Evolutionary conservation across 2,888 invertebrate species (phyloP), one percentile per base, ranked within the genome.

Genomic region (Ophion ellenae): DNA sequence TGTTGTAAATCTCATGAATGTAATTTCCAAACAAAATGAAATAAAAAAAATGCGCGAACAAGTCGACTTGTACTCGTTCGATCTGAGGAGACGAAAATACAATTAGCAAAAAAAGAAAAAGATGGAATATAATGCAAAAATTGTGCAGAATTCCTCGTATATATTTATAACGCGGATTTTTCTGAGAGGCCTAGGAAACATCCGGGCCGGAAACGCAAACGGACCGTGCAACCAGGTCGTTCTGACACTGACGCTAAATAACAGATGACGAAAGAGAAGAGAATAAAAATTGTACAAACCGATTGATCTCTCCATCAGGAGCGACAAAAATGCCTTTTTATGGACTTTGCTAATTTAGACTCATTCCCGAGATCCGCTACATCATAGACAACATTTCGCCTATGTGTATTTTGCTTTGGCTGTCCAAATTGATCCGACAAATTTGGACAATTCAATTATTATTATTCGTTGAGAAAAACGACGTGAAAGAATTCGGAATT

Each of bases 141-240:
- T 71, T 0, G 47, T 9, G 32, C n/a, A n/a, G 28, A 57, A 71
- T 57, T 57, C n/a, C 11, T 20, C 14, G 36, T 9, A 20, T 63
- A 47, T 64, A 75, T 75, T 64, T 82, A 66, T 63, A 77, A 74
- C 66, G 74, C 79, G 69, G 64, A 73, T 81, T 81, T 84, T 66
- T 32, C 81, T 83, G 81, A 82, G 87, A 81, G 85, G 88, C 87
- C 83, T 85, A 89, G 87, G 88, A 90, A 81, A 85, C 90, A 91
- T 93, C 90, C 92, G 91, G 90, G 82, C 92, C 91, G 93, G 93
- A 93, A 93, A 91, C 86, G 90, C 90, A 92, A 93, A 90, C 93
- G 91, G 90, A 92, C 92, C 93, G 92, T 94, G 92, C 91, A 93
- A 93, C 90, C 91, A 91, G 93, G 92, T 91, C 92, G 90, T 87